Evolutionary conservation across 2,888 invertebrate species (phyloP).

Genomic region (Epinotia brunnichana): DNA sequence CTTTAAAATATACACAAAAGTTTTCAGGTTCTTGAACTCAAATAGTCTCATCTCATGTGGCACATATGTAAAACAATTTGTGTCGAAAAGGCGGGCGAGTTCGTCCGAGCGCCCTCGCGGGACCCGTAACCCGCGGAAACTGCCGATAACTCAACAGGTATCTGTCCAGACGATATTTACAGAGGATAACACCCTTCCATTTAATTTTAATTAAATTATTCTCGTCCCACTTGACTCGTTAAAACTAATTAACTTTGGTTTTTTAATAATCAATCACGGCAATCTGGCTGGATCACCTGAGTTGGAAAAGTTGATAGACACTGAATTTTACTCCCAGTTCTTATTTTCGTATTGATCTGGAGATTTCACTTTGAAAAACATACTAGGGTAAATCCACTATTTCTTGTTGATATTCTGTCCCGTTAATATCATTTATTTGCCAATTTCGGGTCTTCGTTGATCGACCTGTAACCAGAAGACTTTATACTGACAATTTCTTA

Average conservation of each 20-base stretch:
- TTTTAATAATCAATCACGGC: slow-evolving; percentile 22
- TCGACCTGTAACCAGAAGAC: no score
- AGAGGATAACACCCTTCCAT: slow-evolving; percentile 23
- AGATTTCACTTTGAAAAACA: no score
- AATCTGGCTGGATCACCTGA: slow-evolving; percentile 21
- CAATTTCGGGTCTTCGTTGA: no score
- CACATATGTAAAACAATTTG: slow-evolving; percentile 66
- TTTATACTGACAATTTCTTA: no score
- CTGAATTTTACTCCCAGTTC: no score
- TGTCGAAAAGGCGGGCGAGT: slow-evolving; percentile 49
- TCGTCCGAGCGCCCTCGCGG: slow-evolving; percentile 53
- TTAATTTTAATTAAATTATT: background rate
- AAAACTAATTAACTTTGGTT: slow-evolving; percentile 16
- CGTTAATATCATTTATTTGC: no score
- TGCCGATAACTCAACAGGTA: slow-evolving; percentile 38
- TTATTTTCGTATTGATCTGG: no score
- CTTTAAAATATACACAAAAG: slow-evolving; percentile 13
- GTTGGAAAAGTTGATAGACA: no score
- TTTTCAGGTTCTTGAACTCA: slow-evolving; percentile 43
- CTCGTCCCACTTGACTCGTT: background rate
- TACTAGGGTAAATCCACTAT: no score
- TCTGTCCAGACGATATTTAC: slow-evolving; percentile 25
- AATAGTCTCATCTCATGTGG: slow-evolving; percentile 53
- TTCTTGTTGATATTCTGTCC: no score
- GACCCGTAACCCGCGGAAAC: slow-evolving; percentile 52